Conservation (phyloP, 2,888 invertebrate genomes). For the Leptogaster cylindrica region DNA sequence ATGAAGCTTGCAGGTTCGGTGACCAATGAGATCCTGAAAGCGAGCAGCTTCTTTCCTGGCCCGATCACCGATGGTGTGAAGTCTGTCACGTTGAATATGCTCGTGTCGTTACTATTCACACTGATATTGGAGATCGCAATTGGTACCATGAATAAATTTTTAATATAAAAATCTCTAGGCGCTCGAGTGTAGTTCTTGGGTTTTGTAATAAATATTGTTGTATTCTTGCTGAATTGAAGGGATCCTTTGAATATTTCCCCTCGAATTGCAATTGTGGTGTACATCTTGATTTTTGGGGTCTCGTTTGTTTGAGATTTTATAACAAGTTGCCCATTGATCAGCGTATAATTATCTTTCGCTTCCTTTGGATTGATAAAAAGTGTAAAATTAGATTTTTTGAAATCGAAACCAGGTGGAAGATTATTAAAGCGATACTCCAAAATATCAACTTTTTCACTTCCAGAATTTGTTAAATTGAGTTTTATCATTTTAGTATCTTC, state of each 20-base stretch:
- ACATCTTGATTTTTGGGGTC: constrained; percentile 40
- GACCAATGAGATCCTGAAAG: constrained; percentile 55
- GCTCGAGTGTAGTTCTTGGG: constrained; percentile 53
- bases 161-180: constrained; percentile 68
- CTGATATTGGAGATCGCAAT: constrained; percentile 76
- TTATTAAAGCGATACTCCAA: constrained; percentile 49
- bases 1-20: constrained; percentile 53
- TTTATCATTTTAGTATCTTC: constrained; percentile 69
- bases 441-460: constrained; percentile 48
- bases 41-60: constrained; percentile 45
- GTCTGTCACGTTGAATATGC: constrained; percentile 67
- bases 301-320: constrained; percentile 48
- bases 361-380: constrained; percentile 55
- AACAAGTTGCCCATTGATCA: constrained; percentile 54
- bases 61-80: constrained; percentile 47
- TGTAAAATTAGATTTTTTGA: constrained; percentile 50
- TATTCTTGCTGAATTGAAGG: constrained; percentile 54
- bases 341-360: constrained; percentile 51
- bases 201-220: constrained; percentile 55
- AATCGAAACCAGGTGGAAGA: constrained; percentile 47
- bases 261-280: constrained; percentile 52
- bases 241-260: constrained; percentile 59
- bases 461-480: constrained; percentile 55
- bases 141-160: constrained; percentile 76
- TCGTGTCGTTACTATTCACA: constrained; percentile 67